A percentile compares a stretch with the other conserved stretches of the same genome.
phyloP scores from a whole-genome alignment of 2,888 invertebrate genomes.

The Epirrhoe tristata region DNA sequence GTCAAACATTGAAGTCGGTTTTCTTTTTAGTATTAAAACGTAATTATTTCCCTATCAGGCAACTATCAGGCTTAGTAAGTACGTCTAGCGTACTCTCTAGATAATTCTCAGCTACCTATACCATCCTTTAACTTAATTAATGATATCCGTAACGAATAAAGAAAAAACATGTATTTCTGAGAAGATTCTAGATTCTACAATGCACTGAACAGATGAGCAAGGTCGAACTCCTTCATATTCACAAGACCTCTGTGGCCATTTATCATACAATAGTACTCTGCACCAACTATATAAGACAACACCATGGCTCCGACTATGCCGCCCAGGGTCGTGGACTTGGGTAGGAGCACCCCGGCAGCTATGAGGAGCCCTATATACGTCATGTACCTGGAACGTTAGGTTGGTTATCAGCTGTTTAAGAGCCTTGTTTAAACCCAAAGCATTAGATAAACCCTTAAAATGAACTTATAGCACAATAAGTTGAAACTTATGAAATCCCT shows the following conservation, averaged over 20 bases:
- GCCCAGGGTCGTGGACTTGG: constrained; percentile 91
- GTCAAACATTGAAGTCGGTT: too few relatives aligned
- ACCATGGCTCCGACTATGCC: constrained; percentile 92
- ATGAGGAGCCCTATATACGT: constrained; percentile 94
- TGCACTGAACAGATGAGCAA: constrained; percentile 60
- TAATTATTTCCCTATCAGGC: too few relatives aligned
- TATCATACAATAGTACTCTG: constrained; percentile 89
- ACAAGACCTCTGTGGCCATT: constrained; percentile 81
- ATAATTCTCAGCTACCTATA: too few relatives aligned
- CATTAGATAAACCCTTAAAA: background rate
- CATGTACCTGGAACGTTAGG: constrained; percentile 85
- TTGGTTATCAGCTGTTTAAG: background rate
- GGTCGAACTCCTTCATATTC: constrained; percentile 69
- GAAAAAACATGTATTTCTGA: too few relatives aligned
- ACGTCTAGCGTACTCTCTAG: too few relatives aligned
- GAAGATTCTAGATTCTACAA: constrained; percentile 44
- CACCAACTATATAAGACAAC: constrained; percentile 92
- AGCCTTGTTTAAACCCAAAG: background rate
- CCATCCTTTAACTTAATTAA: too few relatives aligned
- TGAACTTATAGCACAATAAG: too few relatives aligned
- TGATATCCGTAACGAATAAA: too few relatives aligned
- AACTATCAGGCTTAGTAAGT: too few relatives aligned
- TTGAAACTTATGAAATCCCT: too few relatives aligned
- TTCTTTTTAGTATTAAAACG: too few relatives aligned
- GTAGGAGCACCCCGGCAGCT: constrained; percentile 94